These are phyloP conservation scores for Polypterus senegalus DNA, from an alignment of 2,113 vertebrate genomes.

Conservation along the genomic window DNA sequence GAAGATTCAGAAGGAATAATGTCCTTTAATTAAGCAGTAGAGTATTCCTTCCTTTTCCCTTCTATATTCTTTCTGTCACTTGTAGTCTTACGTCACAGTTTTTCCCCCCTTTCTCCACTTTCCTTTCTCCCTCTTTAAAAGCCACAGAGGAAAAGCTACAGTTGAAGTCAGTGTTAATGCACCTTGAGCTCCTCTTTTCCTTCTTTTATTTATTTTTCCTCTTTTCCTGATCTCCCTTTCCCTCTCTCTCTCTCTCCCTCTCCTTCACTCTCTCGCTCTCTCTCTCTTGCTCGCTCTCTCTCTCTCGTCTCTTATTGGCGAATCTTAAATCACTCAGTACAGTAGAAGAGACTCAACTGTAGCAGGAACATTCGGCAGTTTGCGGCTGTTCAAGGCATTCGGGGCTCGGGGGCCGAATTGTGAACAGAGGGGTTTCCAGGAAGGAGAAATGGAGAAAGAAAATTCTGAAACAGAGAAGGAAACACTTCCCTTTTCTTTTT, in stretches of 20 bases:
- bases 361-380: constrained; percentile 32
- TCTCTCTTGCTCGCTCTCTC: constrained; percentile 10
- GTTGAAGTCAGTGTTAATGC: constrained; percentile 9
- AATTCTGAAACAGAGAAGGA: constrained; percentile 11
- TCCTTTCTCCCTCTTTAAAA: constrained; percentile 9
- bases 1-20: constrained; percentile 7
- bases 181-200: constrained; percentile 6
- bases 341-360: constrained; percentile 34
- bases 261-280: constrained; percentile 11
- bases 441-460: constrained; percentile 6
- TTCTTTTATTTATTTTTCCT: constrained; percentile 22
- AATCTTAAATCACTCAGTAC: constrained; percentile 38
- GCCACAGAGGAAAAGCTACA: constrained; percentile 9
- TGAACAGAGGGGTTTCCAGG: constrained; percentile 16
- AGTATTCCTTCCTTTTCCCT: constrained; percentile 10
- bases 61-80: constrained; percentile 6
- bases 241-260: constrained; percentile 21
- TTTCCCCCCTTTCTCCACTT: constrained; percentile 12
- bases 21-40: constrained; percentile 15
- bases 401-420: constrained; percentile 34
- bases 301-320: constrained; percentile 44
- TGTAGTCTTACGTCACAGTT: constrained; percentile 7
- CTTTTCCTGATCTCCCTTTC: constrained; percentile 6
- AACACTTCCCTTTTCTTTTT: constrained; percentile 12
- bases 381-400: constrained; percentile 49